Evolutionary conservation across 2,797 vertebrate genomes (phyloP).

Genomic region (Vireo griseus): DNA sequence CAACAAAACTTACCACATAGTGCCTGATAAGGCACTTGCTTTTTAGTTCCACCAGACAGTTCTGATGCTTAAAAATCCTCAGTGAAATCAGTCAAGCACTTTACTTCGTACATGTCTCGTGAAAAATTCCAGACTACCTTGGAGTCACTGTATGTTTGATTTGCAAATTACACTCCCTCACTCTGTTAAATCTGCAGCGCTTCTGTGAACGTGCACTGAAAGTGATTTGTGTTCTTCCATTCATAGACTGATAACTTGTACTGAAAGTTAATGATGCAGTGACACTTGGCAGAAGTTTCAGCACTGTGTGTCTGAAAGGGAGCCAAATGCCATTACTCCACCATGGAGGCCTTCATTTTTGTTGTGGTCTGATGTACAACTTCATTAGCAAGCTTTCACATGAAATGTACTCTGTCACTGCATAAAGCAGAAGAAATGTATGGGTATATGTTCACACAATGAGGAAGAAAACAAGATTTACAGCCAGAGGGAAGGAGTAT

Average conservation of each 20-base stretch:
- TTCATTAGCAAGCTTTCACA: constrained; percentile 48
- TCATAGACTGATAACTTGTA: constrained; percentile 58
- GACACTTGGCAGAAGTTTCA: constrained; percentile 67
- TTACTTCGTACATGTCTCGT: not conserved
- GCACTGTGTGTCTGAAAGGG: constrained; percentile 48
- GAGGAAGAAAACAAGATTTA: not conserved
- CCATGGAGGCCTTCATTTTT: constrained; percentile 35
- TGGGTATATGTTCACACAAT: not conserved
- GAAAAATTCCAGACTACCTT: constrained; percentile 7
- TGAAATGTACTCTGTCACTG: constrained; percentile 1
- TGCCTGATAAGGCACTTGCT: not conserved
- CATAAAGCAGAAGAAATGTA: not conserved
- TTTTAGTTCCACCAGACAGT: not conserved
- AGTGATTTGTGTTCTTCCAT: constrained; percentile 54
- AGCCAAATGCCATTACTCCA: constrained; percentile 67
- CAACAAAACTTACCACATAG: not conserved
- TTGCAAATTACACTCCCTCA: constrained; percentile 21
- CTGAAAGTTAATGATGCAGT: constrained; percentile 71
- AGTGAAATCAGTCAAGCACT: not conserved
- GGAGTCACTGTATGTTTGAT: not conserved
- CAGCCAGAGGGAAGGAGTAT: not conserved
- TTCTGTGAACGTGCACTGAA: constrained; percentile 37
- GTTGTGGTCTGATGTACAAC: constrained; percentile 50
- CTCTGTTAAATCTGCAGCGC: constrained; percentile 13
- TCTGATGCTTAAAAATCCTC: not conserved